phyloP scores from a whole-genome alignment of 1,140 invertebrate genomes.

The Drosophila yakuba region DNA sequence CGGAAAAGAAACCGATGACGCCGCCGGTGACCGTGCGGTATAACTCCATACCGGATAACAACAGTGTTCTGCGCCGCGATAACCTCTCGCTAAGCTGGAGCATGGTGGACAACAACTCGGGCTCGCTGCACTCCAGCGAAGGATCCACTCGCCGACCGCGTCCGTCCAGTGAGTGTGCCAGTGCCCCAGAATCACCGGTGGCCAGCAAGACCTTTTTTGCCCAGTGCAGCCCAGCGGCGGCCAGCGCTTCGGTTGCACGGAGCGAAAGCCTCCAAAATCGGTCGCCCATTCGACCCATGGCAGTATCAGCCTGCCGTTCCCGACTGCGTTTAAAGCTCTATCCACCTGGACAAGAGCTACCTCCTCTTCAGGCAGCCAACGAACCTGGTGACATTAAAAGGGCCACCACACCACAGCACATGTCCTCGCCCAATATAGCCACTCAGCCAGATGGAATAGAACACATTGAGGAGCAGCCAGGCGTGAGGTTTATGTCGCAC shows the following conservation, averaged over 20 bases:
- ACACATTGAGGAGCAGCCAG: constrained; percentile 39
- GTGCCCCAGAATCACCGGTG: constrained; percentile 79
- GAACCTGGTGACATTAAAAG: constrained; percentile 54
- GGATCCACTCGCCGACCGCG: constrained; percentile 55
- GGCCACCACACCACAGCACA: constrained; percentile 79
- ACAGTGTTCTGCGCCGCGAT: constrained; percentile 60
- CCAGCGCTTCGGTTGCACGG: constrained; percentile 42
- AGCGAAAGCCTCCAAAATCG: constrained; percentile 69
- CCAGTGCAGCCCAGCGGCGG: constrained; percentile 38
- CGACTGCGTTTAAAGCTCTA: constrained; percentile 78
- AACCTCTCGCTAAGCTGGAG: constrained; percentile 79
- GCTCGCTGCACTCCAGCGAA: constrained; percentile 69
- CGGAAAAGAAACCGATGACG: constrained; percentile 76
- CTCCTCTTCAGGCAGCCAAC: constrained; percentile 44
- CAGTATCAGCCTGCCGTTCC: constrained; percentile 79
- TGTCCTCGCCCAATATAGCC: constrained; percentile 84
- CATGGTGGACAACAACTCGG: constrained; percentile 73
- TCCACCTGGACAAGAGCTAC: constrained; percentile 78
- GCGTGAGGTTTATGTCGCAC: constrained; percentile 77
- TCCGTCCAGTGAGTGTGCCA: constrained; percentile 74
- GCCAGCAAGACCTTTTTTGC: constrained; percentile 71
- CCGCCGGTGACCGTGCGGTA: constrained; percentile 83
- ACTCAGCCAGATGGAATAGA: constrained; percentile 65
- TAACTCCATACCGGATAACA: constrained; percentile 79
- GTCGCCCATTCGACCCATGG: constrained; percentile 76